These are phyloP conservation scores for Micrastur ruficollis DNA, from an alignment of 2,797 vertebrate genomes.

Conservation along the genomic window DNA sequence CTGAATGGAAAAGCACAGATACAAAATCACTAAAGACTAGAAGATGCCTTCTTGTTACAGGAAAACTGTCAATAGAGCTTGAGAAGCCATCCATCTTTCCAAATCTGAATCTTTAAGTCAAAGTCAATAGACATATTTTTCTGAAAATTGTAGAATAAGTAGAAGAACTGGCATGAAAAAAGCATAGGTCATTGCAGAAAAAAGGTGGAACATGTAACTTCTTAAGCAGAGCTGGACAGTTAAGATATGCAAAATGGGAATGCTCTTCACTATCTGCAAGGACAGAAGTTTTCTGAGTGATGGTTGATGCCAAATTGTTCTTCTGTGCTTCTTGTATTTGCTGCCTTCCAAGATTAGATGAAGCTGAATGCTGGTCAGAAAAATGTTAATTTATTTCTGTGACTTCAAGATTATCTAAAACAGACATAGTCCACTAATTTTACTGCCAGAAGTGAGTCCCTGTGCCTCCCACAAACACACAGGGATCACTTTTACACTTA, in stretches of 20 bases:
- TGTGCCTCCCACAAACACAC: background rate
- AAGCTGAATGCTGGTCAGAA: background rate
- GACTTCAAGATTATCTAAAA: background rate
- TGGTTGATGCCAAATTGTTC: background rate
- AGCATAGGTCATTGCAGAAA: background rate
- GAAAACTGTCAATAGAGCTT: background rate
- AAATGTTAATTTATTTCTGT: background rate
- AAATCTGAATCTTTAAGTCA: background rate
- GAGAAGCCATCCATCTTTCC: background rate
- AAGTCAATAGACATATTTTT: background rate
- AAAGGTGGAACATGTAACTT: background rate
- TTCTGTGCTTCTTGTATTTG: background rate
- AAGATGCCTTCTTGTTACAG: background rate
- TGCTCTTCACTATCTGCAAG: background rate
- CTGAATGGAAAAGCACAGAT: background rate
- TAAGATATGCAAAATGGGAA: background rate
- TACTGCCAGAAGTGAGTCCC: background rate
- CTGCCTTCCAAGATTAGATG: background rate
- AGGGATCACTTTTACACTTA: background rate
- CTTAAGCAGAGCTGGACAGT: background rate
- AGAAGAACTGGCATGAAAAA: background rate
- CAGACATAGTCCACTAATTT: background rate
- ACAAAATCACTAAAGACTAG: background rate
- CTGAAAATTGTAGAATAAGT: background rate
- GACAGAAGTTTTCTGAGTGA: background rate